phyloP scores from a whole-genome alignment of 2,888 invertebrate genomes.

The Sisyra nigra region DNA sequence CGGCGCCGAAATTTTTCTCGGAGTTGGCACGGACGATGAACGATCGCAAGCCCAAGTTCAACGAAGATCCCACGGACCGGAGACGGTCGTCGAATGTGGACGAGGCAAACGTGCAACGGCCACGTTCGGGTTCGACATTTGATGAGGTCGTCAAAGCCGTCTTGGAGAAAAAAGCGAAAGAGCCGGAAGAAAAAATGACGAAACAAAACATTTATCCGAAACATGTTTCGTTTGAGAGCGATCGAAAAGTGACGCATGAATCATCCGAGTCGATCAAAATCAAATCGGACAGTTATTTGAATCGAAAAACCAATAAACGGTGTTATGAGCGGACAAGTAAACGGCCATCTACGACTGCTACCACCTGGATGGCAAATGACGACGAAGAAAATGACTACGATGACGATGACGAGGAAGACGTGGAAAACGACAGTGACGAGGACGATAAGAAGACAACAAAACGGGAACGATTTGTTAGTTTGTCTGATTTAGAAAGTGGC shows the following conservation, averaged over 20 bases:
- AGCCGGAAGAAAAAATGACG: conserved; percentile 4
- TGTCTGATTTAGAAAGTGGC: too few species aligned
- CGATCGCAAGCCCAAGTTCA: conserved; percentile 2
- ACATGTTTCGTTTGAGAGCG: conserved; percentile 11
- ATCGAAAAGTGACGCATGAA: conserved; percentile 1
- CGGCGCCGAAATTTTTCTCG: conserved; percentile 6
- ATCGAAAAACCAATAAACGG: conserved; percentile 9
- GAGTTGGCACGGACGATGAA: conserved; percentile 7
- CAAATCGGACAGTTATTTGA: conserved; percentile 8
- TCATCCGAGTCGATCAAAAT: conserved; percentile 3
- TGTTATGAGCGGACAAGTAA: conserved; percentile 4
- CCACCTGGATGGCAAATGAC: background rate
- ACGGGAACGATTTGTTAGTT: conserved; percentile 3
- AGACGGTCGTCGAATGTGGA: background rate
- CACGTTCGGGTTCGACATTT: conserved; percentile 5
- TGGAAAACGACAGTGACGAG: background rate
- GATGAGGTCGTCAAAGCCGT: conserved; percentile 7
- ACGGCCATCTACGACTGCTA: background rate
- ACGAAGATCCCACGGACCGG: conserved; percentile 1
- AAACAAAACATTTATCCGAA: conserved; percentile 10
- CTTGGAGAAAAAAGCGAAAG: conserved; percentile 5
- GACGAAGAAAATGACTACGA: conserved; percentile 5
- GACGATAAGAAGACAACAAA: conserved; percentile 6
- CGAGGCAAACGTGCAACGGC: background rate
- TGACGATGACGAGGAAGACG: background rate